Percentiles rank a stretch among this genome's conserved stretches.
Evolutionary conservation across 2,113 vertebrate species (phyloP).

Genomic region (Crotalus helleri): DNA sequence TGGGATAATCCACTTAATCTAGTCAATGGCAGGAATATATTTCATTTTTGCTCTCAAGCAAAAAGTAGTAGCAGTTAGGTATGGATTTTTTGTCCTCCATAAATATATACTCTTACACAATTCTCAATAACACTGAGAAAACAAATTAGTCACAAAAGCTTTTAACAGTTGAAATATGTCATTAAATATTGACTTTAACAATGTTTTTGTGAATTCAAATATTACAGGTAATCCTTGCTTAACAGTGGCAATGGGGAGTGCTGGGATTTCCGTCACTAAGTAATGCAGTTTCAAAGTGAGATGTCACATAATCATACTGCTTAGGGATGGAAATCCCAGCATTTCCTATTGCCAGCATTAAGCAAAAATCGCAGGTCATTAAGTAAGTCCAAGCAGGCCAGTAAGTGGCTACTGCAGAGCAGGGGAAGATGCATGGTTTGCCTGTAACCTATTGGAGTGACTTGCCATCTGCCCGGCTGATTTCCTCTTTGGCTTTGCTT

Average conservation of each 20-base stretch:
- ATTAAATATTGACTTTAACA: not conserved
- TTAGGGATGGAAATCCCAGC: not conserved
- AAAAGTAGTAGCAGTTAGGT: not conserved
- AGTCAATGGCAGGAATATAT: not conserved
- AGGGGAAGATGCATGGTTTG: not conserved
- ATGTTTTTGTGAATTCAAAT: not conserved
- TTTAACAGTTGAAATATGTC: not conserved
- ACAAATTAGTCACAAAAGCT: not conserved
- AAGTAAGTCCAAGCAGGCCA: not conserved
- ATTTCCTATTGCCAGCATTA: not conserved
- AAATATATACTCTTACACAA: not conserved
- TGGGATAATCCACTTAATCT: not conserved
- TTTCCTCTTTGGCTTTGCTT: not conserved
- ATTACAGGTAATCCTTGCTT: not conserved
- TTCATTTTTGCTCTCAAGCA: not conserved
- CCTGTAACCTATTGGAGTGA: not conserved
- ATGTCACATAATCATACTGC: not conserved
- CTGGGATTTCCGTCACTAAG: not conserved
- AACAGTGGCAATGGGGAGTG: not conserved
- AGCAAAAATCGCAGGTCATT: not conserved
- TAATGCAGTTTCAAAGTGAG: not conserved
- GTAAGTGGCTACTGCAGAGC: not conserved
- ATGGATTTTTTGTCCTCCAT: not conserved
- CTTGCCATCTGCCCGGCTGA: not conserved
- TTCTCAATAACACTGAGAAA: not conserved